Base-by-base conservation (phyloP, 35 echinoderm and acorn worm species). In the Heliocidaris tuberculata region DNA sequence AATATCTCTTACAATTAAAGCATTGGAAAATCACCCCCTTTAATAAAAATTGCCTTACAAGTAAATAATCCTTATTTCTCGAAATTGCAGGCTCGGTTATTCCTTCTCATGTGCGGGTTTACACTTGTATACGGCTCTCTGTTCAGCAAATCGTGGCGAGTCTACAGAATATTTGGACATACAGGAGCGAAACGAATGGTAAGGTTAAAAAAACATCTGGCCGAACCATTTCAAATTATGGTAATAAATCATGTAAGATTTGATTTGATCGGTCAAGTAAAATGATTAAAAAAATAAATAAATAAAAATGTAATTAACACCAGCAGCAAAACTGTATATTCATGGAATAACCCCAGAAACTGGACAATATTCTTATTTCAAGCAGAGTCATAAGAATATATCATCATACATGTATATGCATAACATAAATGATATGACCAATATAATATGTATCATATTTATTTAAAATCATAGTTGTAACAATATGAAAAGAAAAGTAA, bases 101-200 rank as follows among this genome's bases (percentile, higher is more conserved):
- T 95, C 88, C 47, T 95, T 31, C 87, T 96, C 21, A 31, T 90
- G 5, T 29, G 90, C 19, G 96, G 96, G 31, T 96, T 95, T 50
- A 96, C 96, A 1, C 48, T 96, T 1, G 88, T 88, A 13, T 96
- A 95, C 50, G 96, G 96, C 8, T 94, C 96, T 47, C 92, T 96
- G 71, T 96, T 96, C 78, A 90, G 88, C 32, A 96, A 96, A 60
- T 95, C 96, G 17, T 96, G 94, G 94, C 94, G 96, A 5, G 96
- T 96, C 0, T 94, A 96, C 86, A 70, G 90, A 87, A 96, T 96
- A 71, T 96, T 96, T 61, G 85, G 93, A 31, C 95, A 96, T 47
- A 93, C 95, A n/a, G 93, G 93, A 17, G 93, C 95, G 19, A 96
- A 96, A 90, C 21, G 95, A 71, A 96, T 96, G 95, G 95, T 96